Conservation (phyloP, 2,113 vertebrate species). For the Argyrosomus japonicus region DNA sequence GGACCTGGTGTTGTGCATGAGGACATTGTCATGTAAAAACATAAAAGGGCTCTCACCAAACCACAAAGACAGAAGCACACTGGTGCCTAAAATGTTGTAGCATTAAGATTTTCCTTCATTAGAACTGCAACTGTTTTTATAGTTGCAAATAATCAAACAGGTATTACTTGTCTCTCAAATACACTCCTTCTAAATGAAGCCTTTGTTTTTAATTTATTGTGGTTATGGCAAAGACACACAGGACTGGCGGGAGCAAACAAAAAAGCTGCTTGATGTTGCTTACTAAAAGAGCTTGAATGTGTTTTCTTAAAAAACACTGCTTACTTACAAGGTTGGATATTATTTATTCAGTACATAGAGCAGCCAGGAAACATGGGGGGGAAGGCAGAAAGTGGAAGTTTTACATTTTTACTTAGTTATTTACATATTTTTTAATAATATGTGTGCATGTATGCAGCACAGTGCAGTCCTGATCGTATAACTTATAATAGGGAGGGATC, state of each 20-base stretch:
- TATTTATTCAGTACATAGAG: constrained; percentile 1
- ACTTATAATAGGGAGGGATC: not conserved
- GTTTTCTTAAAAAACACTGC: not conserved
- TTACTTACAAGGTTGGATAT: not conserved
- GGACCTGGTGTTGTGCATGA: not conserved
- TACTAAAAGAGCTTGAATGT: not conserved
- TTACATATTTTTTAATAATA: not conserved
- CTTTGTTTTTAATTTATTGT: not conserved
- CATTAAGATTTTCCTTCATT: not conserved
- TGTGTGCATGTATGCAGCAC: not conserved
- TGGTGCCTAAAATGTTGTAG: not conserved
- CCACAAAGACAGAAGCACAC: not conserved
- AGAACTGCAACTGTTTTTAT: too few species aligned
- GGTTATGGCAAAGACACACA: not conserved
- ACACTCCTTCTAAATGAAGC: not conserved
- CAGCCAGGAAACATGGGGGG: not conserved
- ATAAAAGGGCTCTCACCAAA: not conserved
- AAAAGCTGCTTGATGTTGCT: not conserved
- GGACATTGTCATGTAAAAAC: not conserved
- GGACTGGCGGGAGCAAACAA: not conserved
- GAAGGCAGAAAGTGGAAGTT: not conserved
- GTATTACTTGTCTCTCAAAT: not conserved
- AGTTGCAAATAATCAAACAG: too few species aligned
- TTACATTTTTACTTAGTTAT: not conserved
- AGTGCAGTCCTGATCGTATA: not conserved